These are phyloP conservation scores for Cirrhinus mrigala DNA, from an alignment of 2,797 vertebrate species.

Conservation along the genomic window DNA sequence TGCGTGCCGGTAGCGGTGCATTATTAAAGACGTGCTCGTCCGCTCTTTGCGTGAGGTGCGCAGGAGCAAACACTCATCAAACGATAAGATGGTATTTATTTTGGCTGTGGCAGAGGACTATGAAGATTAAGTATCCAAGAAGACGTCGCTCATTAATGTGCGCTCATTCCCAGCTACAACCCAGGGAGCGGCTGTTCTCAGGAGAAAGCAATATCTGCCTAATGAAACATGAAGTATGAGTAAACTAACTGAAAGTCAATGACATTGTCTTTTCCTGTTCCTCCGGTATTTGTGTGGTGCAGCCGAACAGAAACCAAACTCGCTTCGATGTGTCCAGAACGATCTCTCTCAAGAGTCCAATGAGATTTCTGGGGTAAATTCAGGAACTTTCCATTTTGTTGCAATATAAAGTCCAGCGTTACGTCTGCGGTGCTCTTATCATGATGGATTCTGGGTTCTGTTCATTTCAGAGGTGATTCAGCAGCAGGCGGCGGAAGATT, in stretches of 20 bases:
- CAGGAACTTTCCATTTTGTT: conserved; percentile 39
- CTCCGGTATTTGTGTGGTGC: neutral
- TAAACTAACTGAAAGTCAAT: conserved; percentile 33
- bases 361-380: conserved; percentile 42
- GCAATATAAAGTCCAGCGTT: conserved; percentile 35
- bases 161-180: conserved; percentile 35
- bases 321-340: conserved; percentile 32
- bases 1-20: conserved; percentile 53
- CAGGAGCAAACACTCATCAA: conserved; percentile 71
- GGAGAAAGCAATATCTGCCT: neutral
- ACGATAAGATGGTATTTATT: conserved; percentile 71
- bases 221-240: conserved; percentile 48
- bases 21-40: conserved; percentile 59
- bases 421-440: conserved; percentile 61
- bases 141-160: conserved; percentile 62
- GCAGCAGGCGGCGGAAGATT: conserved; percentile 46
- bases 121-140: conserved; percentile 61
- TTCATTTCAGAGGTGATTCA: conserved; percentile 66
- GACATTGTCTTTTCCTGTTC: conserved; percentile 28
- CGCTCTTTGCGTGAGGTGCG: conserved; percentile 60
- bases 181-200: neutral
- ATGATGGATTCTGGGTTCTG: conserved; percentile 68
- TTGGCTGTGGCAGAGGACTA: conserved; percentile 64
- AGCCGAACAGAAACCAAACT: conserved; percentile 5
- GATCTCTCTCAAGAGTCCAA: conserved; percentile 15